Evolutionary conservation across 2,113 vertebrate genomes (phyloP), one percentile per base, ranked within the genome.

Genomic region (Coracopsis vasa): DNA sequence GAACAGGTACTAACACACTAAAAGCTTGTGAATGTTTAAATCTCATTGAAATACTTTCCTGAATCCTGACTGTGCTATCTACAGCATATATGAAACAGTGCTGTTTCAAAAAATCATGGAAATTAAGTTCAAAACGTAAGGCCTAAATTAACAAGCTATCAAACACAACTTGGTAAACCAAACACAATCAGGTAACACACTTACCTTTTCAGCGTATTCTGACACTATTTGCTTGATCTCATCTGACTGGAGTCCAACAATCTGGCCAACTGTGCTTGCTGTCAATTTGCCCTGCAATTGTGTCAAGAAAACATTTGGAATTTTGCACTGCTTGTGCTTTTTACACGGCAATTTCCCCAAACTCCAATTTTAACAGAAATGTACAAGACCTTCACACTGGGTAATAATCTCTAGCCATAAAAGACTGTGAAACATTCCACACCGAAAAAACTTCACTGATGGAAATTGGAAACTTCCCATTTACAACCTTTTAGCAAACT

Each of bases 211-310:
- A 2, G 99, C 99, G 1, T 99, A 99, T 89, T 99, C 99, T 2
- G 99, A 99, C 27, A 98, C 99, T 6, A 99, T 99, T 97, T 99
- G 99, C 84, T 99, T 99, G 97, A 99, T 99, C 97, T 99, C 99
- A 16, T 99, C 98, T 7, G 99, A 99, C 96, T 99, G 99, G 8
- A 99, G 98, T 23, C 99, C 99, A 69, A 99, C 99, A 10, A 99
- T 99, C 95, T 99, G 99, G 65, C 99, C 99, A 94, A 99, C 99
- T 11, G 99, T 98, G 90, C 99, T 99, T 3, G 99, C 99, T 0
- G 99, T 99, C 95, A 99, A 97, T 83, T 98, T 98, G 79, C 99
- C 99, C 99, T 99, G 97, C 28, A 98, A 96, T 75, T 39, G 85
- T 16, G 91, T 19, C 48, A 80, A 54, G 58, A 81, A 91, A 70